Evolutionary conservation across 2,888 invertebrate genomes (phyloP), one percentile per base, ranked within the genome.

Genomic region (Clunio marinus): DNA sequence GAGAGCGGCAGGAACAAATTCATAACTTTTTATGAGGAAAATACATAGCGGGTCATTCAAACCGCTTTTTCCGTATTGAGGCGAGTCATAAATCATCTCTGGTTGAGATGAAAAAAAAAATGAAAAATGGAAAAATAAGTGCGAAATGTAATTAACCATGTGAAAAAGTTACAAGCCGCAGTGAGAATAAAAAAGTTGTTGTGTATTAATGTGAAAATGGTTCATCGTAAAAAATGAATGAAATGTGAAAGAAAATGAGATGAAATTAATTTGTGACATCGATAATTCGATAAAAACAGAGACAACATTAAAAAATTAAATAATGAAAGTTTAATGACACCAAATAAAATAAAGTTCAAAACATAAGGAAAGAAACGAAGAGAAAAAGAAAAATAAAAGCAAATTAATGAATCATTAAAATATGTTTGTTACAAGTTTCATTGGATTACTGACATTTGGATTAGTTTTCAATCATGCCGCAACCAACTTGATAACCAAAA

Each of bases 81-180:
- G 7, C 25, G 13, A 27, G 51, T 55, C 51, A 66, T 66, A 66
- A 66, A 66, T 66, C 51, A 66, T 25, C n/a, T 45, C 5, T 15
- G 8, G 25, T n/a, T 37, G 25, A 55, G 24, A 51, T 66, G 55
- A 8, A 55, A 8, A 25, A 35, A 51, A 28, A 25, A 51, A 66
- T 66, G 66, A 66, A 66, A 66, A 66, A 66, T 66, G 66, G 24
- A 46, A 28, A 66, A 66, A 66, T 66, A 55, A 66, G 55, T 66
- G 66, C 32, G 35, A 66, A 66, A 66, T 66, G 66, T 66, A 66
- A 66, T 66, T 66, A 66, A 66, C 55, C 66, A 46, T 55, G 51
- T 51, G 66, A 66, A 55, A 66, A 55, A 66, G 35, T 51, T 66
- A 32, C 66, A 57, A 25, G 27, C 25, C 7, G 57, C 57, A 20